These are phyloP conservation scores for Sinhomidia bicolor DNA, from an alignment of 2,888 invertebrate species.

Conservation along the genomic window DNA sequence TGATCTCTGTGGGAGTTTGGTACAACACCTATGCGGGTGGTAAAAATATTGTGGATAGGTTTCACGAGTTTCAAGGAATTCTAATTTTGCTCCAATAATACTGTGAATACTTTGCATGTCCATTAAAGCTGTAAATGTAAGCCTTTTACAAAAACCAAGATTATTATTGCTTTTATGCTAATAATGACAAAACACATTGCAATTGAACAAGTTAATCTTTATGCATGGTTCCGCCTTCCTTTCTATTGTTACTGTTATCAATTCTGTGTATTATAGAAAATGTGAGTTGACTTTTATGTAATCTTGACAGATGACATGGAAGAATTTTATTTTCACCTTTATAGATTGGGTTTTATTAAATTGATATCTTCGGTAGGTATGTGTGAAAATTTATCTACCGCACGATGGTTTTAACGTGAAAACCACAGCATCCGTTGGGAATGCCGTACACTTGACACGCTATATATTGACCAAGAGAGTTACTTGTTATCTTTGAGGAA, in stretches of 20 bases:
- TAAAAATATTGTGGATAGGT: conserved; percentile 57
- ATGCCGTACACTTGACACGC: too few species aligned
- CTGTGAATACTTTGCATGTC: background rate
- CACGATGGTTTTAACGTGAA: background rate
- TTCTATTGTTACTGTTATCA: background rate
- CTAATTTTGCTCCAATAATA: conserved; percentile 37
- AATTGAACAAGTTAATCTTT: background rate
- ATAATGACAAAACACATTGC: background rate
- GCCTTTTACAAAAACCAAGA: background rate
- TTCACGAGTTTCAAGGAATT: conserved; percentile 27
- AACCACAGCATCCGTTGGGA: background rate
- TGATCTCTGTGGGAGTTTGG: conserved; percentile 54
- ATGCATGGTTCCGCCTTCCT: conserved; percentile 2
- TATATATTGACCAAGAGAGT: too few species aligned
- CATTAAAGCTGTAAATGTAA: background rate
- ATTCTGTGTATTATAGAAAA: background rate
- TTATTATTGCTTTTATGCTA: conserved; percentile 24
- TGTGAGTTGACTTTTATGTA: background rate
- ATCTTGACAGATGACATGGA: conserved; percentile 4
- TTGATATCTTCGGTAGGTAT: too few species aligned
- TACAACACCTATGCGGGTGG: conserved; percentile 70
- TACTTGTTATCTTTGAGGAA: background rate
- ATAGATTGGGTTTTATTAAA: too few species aligned
- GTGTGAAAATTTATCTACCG: conserved; percentile 18
- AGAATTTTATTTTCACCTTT: background rate